Evolutionary conservation across 2,888 invertebrate species (phyloP).

Genomic region (Micropterix aruncella): DNA sequence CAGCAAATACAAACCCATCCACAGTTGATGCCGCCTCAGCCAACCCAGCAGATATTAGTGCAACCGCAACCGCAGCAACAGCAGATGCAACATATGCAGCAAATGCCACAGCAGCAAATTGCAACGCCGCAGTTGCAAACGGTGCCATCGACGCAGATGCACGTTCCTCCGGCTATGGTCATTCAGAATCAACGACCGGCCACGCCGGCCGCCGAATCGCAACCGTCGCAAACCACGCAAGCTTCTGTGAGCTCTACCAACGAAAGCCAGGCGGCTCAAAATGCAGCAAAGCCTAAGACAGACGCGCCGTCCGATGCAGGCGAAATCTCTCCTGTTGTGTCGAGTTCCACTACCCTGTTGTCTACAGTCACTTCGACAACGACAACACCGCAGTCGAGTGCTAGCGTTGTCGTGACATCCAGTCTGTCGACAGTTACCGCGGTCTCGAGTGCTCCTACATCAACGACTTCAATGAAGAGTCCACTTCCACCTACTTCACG

Average conservation of each 20-base stretch:
- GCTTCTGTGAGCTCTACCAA: neutral
- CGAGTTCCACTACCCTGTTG: neutral
- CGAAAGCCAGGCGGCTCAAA: neutral
- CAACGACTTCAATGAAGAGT: too few species aligned
- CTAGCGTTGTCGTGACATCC: neutral
- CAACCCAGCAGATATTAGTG: slow-evolving; percentile 13
- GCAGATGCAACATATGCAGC: neutral
- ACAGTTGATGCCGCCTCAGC: slow-evolving; percentile 8
- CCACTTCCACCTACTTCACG: too few species aligned
- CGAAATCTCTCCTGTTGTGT: neutral
- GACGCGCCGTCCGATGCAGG: neutral
- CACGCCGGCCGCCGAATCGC: too few species aligned
- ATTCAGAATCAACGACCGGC: too few species aligned
- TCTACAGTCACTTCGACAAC: neutral
- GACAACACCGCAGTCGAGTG: neutral
- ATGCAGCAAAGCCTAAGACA: neutral
- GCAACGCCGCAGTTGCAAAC: neutral
- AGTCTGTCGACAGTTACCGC: neutral
- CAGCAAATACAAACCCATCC: slow-evolving; percentile 11
- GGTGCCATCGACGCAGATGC: neutral
- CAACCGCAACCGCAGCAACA: slow-evolving; percentile 12
- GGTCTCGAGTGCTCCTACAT: too few species aligned
- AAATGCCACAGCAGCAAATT: neutral
- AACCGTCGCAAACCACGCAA: too few species aligned
- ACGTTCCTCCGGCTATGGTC: too few species aligned